Percentiles rank a stretch among this genome's conserved stretches.
phyloP scores from a whole-genome alignment of 2,888 invertebrate genomes.

The Junonia oenone region DNA sequence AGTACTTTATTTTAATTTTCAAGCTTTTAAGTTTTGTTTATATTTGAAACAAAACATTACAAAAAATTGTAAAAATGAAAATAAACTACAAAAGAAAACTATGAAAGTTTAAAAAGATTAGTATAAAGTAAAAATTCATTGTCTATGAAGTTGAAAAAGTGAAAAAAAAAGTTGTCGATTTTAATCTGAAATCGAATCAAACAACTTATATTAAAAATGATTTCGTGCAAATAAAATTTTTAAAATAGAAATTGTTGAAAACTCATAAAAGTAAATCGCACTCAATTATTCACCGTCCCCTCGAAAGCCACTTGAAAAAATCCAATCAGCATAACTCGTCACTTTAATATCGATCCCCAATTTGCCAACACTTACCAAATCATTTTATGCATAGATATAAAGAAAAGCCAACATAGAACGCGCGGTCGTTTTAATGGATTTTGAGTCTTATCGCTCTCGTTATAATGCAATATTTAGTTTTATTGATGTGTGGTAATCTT shows the following conservation, averaged over 20 bases:
- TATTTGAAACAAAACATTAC: too few species aligned
- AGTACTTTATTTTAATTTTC: neutral
- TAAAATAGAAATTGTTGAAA: slow-evolving; percentile 31
- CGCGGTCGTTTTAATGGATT: slow-evolving; percentile 40
- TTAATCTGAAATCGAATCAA: slow-evolving; percentile 2
- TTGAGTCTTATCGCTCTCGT: slow-evolving; percentile 47
- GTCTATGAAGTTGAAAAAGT: too few species aligned
- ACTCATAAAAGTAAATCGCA: slow-evolving; percentile 58
- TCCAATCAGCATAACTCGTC: slow-evolving; percentile 79
- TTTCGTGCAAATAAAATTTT: slow-evolving; percentile 30
- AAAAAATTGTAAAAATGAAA: neutral
- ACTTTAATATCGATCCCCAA: slow-evolving; percentile 75
- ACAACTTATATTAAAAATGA: slow-evolving; percentile 24
- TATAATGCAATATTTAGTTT: slow-evolving; percentile 53
- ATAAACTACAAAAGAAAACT: too few species aligned
- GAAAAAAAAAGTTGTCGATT: too few species aligned
- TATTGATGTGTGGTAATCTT: slow-evolving; percentile 54
- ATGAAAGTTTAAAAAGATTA: too few species aligned
- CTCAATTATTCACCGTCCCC: slow-evolving; percentile 74
- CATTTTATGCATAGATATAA: slow-evolving; percentile 72
- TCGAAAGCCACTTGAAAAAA: slow-evolving; percentile 71
- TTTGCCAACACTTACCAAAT: slow-evolving; percentile 73
- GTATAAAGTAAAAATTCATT: too few species aligned
- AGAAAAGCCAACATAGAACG: slow-evolving; percentile 45
- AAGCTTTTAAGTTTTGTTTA: too few species aligned